A percentile compares a stretch with the other conserved stretches of the same genome.
phyloP scores from a whole-genome alignment of 2,113 vertebrate species.

The Meles meles region DNA sequence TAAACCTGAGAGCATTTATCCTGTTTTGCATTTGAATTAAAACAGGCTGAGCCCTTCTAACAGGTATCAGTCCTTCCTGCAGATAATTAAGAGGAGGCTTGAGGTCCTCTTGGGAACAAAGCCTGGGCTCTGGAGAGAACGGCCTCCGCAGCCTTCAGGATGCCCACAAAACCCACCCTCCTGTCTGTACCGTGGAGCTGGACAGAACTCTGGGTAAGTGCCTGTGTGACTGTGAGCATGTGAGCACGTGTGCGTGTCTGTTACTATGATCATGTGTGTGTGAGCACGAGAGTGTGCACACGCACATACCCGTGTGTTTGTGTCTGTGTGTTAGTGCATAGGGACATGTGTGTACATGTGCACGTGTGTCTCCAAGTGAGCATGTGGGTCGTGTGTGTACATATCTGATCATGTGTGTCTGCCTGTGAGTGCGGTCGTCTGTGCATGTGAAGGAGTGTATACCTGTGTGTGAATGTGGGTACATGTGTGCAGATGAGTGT shows the following conservation, averaged over 20 bases:
- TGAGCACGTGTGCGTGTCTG: too few species aligned
- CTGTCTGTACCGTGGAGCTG: not conserved
- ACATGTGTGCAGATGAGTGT: too few species aligned
- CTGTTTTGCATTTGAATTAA: constrained; percentile 16
- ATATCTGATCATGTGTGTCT: not conserved
- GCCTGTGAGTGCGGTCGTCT: not conserved
- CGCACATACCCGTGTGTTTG: too few species aligned
- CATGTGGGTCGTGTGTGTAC: too few species aligned
- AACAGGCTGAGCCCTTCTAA: not conserved
- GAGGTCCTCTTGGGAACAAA: not conserved
- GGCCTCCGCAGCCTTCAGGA: not conserved
- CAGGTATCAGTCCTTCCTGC: not conserved
- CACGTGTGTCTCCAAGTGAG: too few species aligned
- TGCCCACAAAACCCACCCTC: not conserved
- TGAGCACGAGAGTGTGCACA: too few species aligned
- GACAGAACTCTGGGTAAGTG: not conserved
- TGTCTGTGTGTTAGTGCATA: too few species aligned
- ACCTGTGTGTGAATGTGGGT: not conserved
- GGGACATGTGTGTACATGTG: accelerated
- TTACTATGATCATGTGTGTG: too few species aligned
- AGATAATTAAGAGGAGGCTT: not conserved
- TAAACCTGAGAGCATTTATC: not conserved
- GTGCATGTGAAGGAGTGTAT: not conserved
- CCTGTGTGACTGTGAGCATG: not conserved
- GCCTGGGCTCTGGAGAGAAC: not conserved